Evolutionary conservation across 1,140 invertebrate genomes (phyloP).

Genomic region (Diachasmimorpha longicaudata): DNA sequence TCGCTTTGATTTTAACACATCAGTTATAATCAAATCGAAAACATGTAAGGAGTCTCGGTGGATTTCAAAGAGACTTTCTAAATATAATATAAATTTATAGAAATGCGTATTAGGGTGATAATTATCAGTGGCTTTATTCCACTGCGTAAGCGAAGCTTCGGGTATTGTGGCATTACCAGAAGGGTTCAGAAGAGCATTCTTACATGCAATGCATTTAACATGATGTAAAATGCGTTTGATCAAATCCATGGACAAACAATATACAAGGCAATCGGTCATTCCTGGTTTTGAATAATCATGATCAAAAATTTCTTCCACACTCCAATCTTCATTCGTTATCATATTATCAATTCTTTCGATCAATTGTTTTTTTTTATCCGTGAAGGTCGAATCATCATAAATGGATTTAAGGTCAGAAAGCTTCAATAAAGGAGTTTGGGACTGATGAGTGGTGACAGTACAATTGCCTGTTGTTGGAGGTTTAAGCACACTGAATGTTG

Average conservation of each 20-base stretch:
- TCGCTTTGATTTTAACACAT: too few species aligned
- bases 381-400: not conserved
- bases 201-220: not conserved
- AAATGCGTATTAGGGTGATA: too few species aligned
- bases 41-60: too few species aligned
- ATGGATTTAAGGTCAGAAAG: conserved; percentile 14
- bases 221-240: not conserved
- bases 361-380: not conserved
- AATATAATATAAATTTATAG: too few species aligned
- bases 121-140: too few species aligned
- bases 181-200: not conserved
- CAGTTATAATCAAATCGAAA: too few species aligned
- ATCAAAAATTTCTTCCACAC: not conserved
- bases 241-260: not conserved
- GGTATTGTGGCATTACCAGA: not conserved
- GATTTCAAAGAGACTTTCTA: too few species aligned
- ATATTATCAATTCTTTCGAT: not conserved
- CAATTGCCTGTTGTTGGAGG: conserved; percentile 13
- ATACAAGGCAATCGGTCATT: not conserved
- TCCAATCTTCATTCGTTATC: not conserved
- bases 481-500: conserved; percentile 11
- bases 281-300: too few species aligned
- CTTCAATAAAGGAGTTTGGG: not conserved
- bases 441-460: not conserved
- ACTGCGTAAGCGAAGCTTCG: too few species aligned